Evolutionary conservation across 2,797 vertebrate genomes (phyloP), one percentile per base, ranked within the genome.

Genomic region (Leptoclinus maculatus): DNA sequence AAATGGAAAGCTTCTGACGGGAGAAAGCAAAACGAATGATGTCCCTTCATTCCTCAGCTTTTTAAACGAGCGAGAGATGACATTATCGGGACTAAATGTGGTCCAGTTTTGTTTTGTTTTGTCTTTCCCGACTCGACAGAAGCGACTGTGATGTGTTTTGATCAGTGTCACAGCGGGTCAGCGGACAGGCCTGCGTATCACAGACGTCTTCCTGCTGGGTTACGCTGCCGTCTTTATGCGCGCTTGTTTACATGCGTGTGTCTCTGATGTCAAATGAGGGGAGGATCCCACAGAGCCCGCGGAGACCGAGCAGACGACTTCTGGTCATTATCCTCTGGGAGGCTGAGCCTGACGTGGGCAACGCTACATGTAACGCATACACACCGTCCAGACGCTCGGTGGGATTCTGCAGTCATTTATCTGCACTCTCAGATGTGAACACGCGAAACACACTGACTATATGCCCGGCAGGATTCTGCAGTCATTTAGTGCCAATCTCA

Each of bases 161-260:
- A 93, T 92, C 87, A 89, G 82, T 86, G 82, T 76, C 90, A 45
- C 92, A 89, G 91, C 80, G 23, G 86, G 91, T 87, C 87, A 83
- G 84, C 73, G 82, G 79, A 76, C 85, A 70, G 73, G 81, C 74
- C 83, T 49, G 66, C 78, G 29, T 69, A 82, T 85, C 70, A 68
- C 54, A 74, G 77, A 69, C 29, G 7, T 84, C 78, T 59, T 41
- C 85, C 85, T 39, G 84, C 85, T 74, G 85, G 25, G 80, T 77
- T 63, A 65, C n/a, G 19, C 82, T 10, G 4, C 71, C 27, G 19
- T 86, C 74, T 60, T n/a, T 47, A 17, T 59, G 49, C 71, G 36
- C 66, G 47, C 34, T 25, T 66, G 62, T 82, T 71, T n/a, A 62
- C 19, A 34, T 39, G 70, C 3, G 5, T 72, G 74, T 62, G 80